Conservation (phyloP, 1,140 invertebrate genomes). For the Rhynchophorus ferrugineus region DNA sequence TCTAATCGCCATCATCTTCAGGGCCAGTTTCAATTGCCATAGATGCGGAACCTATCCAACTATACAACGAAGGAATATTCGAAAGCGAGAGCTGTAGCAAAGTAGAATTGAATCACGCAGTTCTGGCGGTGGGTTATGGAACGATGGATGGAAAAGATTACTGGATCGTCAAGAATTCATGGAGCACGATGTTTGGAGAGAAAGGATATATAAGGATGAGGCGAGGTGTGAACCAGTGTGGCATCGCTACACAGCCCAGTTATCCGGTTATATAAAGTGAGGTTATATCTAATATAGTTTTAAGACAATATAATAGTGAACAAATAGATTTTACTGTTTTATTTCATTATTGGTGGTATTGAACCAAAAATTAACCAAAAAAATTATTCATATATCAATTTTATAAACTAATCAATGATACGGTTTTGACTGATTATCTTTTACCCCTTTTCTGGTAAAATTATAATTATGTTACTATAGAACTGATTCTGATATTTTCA, state of each 20-base stretch:
- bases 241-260: conserved; percentile 74
- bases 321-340: too few species aligned
- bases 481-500: too few species aligned
- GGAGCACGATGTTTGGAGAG: conserved; percentile 75
- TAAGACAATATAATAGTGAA: too few species aligned
- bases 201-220: conserved; percentile 84
- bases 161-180: conserved; percentile 81
- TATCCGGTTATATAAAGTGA: conserved; percentile 66
- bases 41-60: conserved; percentile 74
- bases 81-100: conserved; percentile 48
- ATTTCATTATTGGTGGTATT: too few species aligned
- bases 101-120: conserved; percentile 75
- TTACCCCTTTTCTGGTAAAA: too few species aligned
- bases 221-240: conserved; percentile 77
- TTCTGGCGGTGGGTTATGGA: conserved; percentile 77
- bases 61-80: conserved; percentile 55
- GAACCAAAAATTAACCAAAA: too few species aligned
- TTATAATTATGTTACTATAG: too few species aligned
- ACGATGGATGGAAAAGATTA: conserved; percentile 57
- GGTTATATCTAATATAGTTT: too few species aligned
- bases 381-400: too few species aligned
- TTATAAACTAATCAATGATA: too few species aligned
- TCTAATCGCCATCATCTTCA: conserved; percentile 37
- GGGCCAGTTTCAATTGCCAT: conserved; percentile 86
- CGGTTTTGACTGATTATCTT: too few species aligned